These are phyloP conservation scores for Acanthaster planci DNA, from an alignment of 35 echinoderm and acorn worm genomes.

Conservation along the genomic window DNA sequence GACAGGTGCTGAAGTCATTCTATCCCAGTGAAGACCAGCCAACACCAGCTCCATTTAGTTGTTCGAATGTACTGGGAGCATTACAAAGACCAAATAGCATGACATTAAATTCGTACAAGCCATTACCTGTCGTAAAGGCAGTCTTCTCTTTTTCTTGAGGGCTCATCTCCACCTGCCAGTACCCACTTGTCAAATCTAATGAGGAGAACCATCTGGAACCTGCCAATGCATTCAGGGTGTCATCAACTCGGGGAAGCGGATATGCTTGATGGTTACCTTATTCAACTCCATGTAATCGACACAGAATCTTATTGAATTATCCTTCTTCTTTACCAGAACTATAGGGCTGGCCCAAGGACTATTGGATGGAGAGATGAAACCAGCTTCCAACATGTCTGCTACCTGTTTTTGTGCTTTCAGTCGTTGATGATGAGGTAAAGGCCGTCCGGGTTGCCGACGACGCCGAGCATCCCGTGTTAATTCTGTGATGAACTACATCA, in stretches of 20 bases:
- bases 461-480: too few relatives aligned
- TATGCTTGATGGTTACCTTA: conserved; percentile 54
- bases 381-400: conserved; percentile 34
- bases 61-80: conserved; percentile 36
- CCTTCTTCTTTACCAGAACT: conserved; percentile 49
- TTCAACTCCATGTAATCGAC: conserved; percentile 46
- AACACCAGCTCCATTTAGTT: conserved; percentile 36
- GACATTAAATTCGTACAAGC: conserved; percentile 56
- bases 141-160: conserved; percentile 27
- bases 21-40: conserved; percentile 26
- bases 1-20: background rate
- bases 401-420: background rate
- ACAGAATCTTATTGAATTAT: conserved; percentile 60
- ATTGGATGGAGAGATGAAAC: conserved; percentile 49
- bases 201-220: too few relatives aligned
- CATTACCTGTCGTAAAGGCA: conserved; percentile 41
- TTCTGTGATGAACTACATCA: too few relatives aligned
- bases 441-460: too few relatives aligned
- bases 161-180: conserved; percentile 46
- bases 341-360: conserved; percentile 35
- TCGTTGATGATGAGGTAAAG: too few relatives aligned
- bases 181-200: too few relatives aligned
- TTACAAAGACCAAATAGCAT: too few relatives aligned
- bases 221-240: conserved; percentile 53
- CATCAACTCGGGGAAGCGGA: conserved; percentile 53